These are phyloP conservation scores for Phylloscopus trochilus DNA, from an alignment of 2,113 vertebrate species.

Conservation along the genomic window DNA sequence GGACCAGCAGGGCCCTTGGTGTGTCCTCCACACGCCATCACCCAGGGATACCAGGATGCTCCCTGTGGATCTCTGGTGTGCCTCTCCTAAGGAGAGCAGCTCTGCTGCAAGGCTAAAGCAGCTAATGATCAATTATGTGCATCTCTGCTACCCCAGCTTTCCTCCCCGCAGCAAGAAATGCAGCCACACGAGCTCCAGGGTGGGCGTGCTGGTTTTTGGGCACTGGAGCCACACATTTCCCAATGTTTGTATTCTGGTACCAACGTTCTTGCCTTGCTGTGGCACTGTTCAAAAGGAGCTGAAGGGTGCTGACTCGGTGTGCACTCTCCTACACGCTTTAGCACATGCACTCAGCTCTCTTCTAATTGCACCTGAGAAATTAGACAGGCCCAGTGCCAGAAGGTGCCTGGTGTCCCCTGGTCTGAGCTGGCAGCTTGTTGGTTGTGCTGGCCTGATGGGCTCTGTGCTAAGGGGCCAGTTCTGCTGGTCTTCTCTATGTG, in stretches of 20 bases:
- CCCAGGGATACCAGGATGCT: neutral
- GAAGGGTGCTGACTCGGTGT: fast-evolving
- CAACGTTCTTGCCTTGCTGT: fast-evolving
- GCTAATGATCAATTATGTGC: neutral
- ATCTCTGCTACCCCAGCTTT: neutral
- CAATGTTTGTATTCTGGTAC: neutral
- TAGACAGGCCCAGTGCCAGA: neutral
- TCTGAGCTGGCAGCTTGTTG: neutral
- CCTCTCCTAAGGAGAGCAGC: neutral
- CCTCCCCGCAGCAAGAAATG: fast-evolving
- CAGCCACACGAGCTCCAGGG: fast-evolving
- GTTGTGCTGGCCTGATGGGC: neutral
- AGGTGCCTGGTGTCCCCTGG: neutral
- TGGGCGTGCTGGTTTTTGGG: fast-evolving
- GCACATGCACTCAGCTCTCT: neutral
- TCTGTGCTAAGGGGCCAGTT: neutral
- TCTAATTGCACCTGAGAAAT: neutral
- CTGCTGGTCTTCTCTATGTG: neutral
- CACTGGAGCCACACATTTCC: neutral
- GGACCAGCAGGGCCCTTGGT: neutral
- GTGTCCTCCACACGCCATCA: fast-evolving
- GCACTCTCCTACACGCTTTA: fast-evolving
- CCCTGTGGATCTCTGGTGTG: neutral
- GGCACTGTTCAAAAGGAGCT: neutral
- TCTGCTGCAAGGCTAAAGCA: neutral